Evolutionary conservation across 2,888 invertebrate species (phyloP).

Genomic region (Spialia ferax): DNA sequence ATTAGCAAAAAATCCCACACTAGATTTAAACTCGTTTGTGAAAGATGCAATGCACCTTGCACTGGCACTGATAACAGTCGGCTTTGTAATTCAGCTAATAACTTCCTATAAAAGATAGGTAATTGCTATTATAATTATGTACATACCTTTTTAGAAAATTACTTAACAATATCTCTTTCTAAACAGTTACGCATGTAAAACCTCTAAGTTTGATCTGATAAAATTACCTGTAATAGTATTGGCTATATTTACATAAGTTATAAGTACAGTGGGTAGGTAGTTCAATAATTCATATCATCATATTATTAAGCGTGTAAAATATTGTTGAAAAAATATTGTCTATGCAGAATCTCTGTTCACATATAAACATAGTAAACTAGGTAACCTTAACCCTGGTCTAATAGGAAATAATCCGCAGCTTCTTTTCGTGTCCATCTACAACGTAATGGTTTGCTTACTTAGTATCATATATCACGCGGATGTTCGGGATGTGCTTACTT

Average conservation of each 20-base stretch:
- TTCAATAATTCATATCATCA: too few relatives aligned
- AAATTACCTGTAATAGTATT: too few relatives aligned
- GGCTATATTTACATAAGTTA: too few relatives aligned
- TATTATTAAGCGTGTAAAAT: too few relatives aligned
- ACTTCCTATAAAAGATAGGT: not conserved
- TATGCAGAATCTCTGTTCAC: too few relatives aligned
- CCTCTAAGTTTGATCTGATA: too few relatives aligned
- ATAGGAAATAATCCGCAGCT: conserved; percentile 9
- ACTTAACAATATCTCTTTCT: too few relatives aligned
- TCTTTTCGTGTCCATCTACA: conserved; percentile 14
- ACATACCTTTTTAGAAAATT: too few relatives aligned
- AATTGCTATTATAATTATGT: too few relatives aligned
- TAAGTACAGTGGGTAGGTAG: too few relatives aligned
- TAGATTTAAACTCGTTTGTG: conserved; percentile 35
- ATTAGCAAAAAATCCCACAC: conserved; percentile 60
- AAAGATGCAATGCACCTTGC: conserved; percentile 27
- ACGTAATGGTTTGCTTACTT: conserved; percentile 3
- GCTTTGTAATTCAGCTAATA: not conserved
- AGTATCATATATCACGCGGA: conserved; percentile 26
- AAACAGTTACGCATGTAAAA: too few relatives aligned
- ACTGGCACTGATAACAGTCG: not conserved
- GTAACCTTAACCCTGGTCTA: conserved; percentile 7
- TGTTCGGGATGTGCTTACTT: conserved; percentile 44
- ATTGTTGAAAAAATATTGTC: too few relatives aligned
- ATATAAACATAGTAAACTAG: not conserved